Conservation (phyloP, 2,113 vertebrate genomes). For the Brevimyrus niger region DNA sequence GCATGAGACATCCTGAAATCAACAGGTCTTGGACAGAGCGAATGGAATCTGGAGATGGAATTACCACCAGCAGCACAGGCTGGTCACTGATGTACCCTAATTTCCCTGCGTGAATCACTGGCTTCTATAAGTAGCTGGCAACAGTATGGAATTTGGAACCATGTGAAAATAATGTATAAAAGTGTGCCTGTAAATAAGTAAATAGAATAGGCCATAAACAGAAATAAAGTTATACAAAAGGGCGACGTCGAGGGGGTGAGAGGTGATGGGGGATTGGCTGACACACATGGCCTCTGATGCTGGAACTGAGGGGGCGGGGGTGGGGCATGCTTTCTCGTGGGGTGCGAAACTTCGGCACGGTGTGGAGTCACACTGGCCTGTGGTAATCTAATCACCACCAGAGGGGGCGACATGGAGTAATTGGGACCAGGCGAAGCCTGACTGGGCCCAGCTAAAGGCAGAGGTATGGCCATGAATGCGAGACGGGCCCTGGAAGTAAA, state of each 20-base stretch:
- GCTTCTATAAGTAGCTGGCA: background rate
- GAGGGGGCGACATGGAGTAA: background rate
- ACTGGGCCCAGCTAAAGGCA: background rate
- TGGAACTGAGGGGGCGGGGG: background rate
- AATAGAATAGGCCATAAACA: background rate
- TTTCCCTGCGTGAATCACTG: background rate
- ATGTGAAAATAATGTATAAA: background rate
- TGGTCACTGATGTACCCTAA: background rate
- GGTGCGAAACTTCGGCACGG: conserved; percentile 48
- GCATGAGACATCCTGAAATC: background rate
- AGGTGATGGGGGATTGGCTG: background rate
- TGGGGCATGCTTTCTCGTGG: conserved; percentile 47
- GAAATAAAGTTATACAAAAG: background rate
- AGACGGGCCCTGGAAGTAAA: background rate
- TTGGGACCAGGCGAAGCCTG: background rate
- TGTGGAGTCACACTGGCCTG: background rate
- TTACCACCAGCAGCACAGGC: background rate
- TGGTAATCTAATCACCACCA: background rate
- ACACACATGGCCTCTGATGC: background rate
- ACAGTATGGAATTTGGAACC: background rate
- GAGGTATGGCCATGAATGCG: background rate
- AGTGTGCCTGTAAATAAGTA: background rate
- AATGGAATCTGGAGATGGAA: background rate
- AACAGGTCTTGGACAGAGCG: background rate
- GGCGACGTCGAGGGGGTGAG: background rate